phyloP scores from a whole-genome alignment of 1,140 invertebrate genomes.

The Aphaenogaster rudis region DNA sequence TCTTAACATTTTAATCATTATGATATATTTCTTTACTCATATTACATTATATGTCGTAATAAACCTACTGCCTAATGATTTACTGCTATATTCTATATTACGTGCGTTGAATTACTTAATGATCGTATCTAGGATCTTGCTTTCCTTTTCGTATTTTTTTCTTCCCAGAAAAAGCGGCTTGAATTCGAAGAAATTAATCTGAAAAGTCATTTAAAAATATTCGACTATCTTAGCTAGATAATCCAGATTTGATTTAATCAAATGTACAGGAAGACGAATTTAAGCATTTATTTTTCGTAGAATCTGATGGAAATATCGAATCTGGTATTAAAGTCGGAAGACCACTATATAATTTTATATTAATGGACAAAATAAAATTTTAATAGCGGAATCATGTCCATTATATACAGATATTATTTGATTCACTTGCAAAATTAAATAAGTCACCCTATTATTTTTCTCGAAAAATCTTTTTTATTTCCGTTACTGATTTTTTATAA shows the following conservation, averaged over 20 bases:
- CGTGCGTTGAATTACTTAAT: conserved; percentile 35
- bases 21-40: conserved; percentile 72
- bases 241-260: not conserved
- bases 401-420: conserved; percentile 21
- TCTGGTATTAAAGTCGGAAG: not conserved
- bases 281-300: conserved; percentile 9
- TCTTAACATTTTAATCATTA: conserved; percentile 69
- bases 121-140: conserved; percentile 36
- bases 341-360: conserved; percentile 11
- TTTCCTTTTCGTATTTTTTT: conserved; percentile 37
- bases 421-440: conserved; percentile 29
- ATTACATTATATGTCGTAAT: conserved; percentile 66
- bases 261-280: not conserved
- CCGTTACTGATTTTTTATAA: not conserved
- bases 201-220: not conserved
- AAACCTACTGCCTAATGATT: conserved; percentile 66
- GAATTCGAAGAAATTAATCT: conserved; percentile 15
- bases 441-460: not conserved
- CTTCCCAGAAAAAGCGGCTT: not conserved
- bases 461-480: not conserved
- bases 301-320: conserved; percentile 31
- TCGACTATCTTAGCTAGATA: not conserved
- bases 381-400: not conserved
- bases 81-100: conserved; percentile 51
- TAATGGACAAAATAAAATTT: conserved; percentile 10